Percentiles rank a stretch among this genome's conserved stretches.
phyloP scores from a whole-genome alignment of 2,888 invertebrate species.

The Metacarcinus magister region DNA sequence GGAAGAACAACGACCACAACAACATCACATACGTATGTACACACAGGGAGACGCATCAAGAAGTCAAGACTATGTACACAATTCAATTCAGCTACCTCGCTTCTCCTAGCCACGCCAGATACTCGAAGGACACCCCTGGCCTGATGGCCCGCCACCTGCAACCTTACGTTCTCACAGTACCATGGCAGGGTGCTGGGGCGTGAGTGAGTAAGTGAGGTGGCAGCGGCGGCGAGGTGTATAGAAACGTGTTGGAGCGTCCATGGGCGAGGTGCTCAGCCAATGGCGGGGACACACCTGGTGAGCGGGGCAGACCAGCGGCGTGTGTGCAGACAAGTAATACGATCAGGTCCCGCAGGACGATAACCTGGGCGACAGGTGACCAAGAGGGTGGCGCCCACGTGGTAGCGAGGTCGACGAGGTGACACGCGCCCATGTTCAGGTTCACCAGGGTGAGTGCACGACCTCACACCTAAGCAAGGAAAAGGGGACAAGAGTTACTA shows the following conservation, averaged over 20 bases:
- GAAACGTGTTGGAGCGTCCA: neutral
- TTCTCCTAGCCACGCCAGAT: neutral
- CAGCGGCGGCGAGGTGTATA: neutral
- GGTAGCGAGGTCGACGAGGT: constrained; percentile 75
- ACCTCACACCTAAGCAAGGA: constrained; percentile 69
- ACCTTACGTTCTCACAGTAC: neutral
- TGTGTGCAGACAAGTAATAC: constrained; percentile 76
- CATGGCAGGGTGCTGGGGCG: neutral
- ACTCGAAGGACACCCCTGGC: constrained; percentile 29
- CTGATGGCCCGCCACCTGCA: neutral
- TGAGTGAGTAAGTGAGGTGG: neutral
- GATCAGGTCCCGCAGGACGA: constrained; percentile 78
- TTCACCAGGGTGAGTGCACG: constrained; percentile 74
- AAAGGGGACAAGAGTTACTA: neutral
- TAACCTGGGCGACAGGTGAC: constrained; percentile 78
- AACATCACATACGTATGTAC: constrained; percentile 31
- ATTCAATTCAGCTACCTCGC: neutral
- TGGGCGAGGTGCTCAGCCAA: constrained; percentile 43
- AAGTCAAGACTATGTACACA: neutral
- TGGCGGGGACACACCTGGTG: constrained; percentile 73
- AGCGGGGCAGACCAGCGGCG: constrained; percentile 79
- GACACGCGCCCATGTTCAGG: constrained; percentile 76
- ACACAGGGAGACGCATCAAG: neutral
- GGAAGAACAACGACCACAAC: neutral
- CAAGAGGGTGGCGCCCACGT: constrained; percentile 71